These are phyloP conservation scores for Irena cyanogastra DNA, from an alignment of 2,113 vertebrate species.

Conservation along the genomic window DNA sequence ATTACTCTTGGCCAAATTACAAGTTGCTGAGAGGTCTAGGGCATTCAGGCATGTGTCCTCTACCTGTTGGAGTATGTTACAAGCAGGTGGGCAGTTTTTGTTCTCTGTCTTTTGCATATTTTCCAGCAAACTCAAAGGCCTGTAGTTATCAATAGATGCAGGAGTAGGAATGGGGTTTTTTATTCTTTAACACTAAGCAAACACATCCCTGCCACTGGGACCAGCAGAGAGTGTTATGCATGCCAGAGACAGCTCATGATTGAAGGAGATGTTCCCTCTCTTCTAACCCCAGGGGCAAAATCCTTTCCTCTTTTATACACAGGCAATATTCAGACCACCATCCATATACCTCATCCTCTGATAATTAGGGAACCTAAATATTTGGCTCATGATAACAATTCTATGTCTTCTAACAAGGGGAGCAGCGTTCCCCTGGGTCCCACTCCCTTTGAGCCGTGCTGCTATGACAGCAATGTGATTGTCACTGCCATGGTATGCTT, in stretches of 20 bases:
- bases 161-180: neutral
- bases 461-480: constrained; percentile 61
- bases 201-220: neutral
- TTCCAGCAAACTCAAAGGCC: neutral
- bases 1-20: constrained; percentile 14
- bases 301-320: neutral
- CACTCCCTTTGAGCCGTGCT: constrained; percentile 42
- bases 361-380: constrained; percentile 1
- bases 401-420: constrained; percentile 41
- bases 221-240: neutral
- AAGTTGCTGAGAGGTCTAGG: constrained; percentile 13
- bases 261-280: neutral
- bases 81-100: neutral
- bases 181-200: neutral
- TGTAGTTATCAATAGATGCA: neutral
- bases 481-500: constrained; percentile 73
- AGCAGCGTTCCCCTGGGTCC: constrained; percentile 25
- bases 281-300: neutral
- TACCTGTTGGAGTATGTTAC: neutral
- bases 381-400: constrained; percentile 9
- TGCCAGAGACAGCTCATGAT: neutral
- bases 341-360: neutral
- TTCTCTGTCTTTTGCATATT: neutral
- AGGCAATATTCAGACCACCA: neutral
- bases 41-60: constrained; percentile 12